Conservation (phyloP, 2,888 invertebrate genomes). For the Nysson spinosus region DNA sequence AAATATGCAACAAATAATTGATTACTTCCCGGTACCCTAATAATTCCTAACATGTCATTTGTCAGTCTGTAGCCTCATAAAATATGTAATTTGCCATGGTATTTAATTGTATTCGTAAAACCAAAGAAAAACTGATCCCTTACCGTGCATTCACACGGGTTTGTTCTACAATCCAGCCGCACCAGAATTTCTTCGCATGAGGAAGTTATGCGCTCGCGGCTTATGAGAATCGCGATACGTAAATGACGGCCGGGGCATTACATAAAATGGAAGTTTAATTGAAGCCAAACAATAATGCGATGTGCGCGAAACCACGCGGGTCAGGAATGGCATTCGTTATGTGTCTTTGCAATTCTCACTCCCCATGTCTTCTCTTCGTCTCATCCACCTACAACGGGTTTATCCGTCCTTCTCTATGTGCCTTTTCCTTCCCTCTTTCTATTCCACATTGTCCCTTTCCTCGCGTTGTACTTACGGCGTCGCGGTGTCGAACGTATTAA, state of each 20-base stretch:
- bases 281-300: slow-evolving; percentile 75
- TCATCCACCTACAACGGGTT: slow-evolving; percentile 6
- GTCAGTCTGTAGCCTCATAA: no score
- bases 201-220: slow-evolving; percentile 53
- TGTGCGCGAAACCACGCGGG: slow-evolving; percentile 69
- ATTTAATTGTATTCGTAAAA: background rate
- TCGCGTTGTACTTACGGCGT: slow-evolving; percentile 41
- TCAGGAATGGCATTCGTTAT: slow-evolving; percentile 72
- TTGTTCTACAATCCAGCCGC: slow-evolving; percentile 3
- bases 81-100: no score
- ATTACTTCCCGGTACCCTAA: no score
- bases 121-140: background rate
- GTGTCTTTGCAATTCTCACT: slow-evolving; percentile 51
- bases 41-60: no score
- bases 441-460: slow-evolving; percentile 15
- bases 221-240: slow-evolving; percentile 65
- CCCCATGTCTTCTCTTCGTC: slow-evolving; percentile 41
- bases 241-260: slow-evolving; percentile 69
- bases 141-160: slow-evolving; percentile 7
- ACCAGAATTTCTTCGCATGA: slow-evolving; percentile 46
- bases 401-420: slow-evolving; percentile 24
- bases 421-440: slow-evolving; percentile 20
- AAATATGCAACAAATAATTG: no score
- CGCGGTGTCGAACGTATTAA: slow-evolving; percentile 70
- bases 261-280: slow-evolving; percentile 76